phyloP scores from a whole-genome alignment of 2,113 vertebrate genomes.

The Phycodurus eques region DNA sequence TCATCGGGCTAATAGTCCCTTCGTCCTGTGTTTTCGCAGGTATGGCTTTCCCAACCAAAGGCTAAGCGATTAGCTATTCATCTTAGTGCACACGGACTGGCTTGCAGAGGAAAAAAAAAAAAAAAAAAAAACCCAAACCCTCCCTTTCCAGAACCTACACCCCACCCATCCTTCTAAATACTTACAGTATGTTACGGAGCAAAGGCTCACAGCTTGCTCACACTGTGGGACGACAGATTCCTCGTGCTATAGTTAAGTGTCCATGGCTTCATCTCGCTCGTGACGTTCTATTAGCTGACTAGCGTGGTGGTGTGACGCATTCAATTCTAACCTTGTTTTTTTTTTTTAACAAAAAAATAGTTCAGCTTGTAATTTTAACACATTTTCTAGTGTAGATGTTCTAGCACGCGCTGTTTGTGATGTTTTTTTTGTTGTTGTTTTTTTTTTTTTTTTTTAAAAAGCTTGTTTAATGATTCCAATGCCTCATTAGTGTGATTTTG shows the following conservation, averaged over 20 bases:
- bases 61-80: conserved; percentile 80
- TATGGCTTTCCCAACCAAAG: conserved; percentile 99
- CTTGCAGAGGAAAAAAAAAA: conserved; percentile 45
- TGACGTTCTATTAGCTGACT: conserved; percentile 67
- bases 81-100: conserved; percentile 68
- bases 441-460: conserved; percentile 29
- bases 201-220: conserved; percentile 51
- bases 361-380: conserved; percentile 69
- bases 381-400: conserved; percentile 55
- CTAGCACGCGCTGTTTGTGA: conserved; percentile 58
- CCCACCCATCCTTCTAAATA: conserved; percentile 17
- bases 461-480: conserved; percentile 57
- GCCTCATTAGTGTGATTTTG: conserved; percentile 60
- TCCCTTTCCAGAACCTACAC: conserved; percentile 20
- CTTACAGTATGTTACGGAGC: conserved; percentile 43
- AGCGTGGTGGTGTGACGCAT: conserved; percentile 67
- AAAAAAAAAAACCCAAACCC: not conserved
- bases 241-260: conserved; percentile 58
- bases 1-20: conserved; percentile 88
- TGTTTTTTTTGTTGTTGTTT: conserved; percentile 39
- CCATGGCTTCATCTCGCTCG: conserved; percentile 54
- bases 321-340: conserved; percentile 52
- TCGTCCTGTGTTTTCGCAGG: conserved; percentile 96
- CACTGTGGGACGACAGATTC: conserved; percentile 60
- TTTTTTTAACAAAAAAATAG: conserved; percentile 50